Base-by-base conservation (phyloP, 2,113 vertebrate species). In the Alligator mississippiensis region DNA sequence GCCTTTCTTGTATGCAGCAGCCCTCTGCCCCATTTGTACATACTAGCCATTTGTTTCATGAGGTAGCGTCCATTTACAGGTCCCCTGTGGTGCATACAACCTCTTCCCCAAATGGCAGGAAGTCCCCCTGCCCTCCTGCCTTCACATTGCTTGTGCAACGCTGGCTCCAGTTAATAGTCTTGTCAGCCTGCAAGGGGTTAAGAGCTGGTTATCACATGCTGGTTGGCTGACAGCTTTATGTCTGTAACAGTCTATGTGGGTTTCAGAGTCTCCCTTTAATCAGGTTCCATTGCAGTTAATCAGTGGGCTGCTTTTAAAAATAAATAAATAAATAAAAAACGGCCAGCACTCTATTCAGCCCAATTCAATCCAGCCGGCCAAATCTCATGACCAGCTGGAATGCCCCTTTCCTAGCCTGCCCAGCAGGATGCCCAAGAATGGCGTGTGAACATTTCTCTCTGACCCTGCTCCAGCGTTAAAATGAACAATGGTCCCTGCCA, bases 341-440 rank as follows among this genome's bases (percentile, higher is more conserved):
- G 0, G 88, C 17, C 0, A 96, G 93, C 91, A 87, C 85, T 95
- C 97, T 96, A 97, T 96, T 97, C 97, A 98, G 91, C 81, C 90
- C 96, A 88, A 77, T 97, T 97, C 97, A 96, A 97, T 97, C 96
- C 97, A 95, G 93, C 97, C 94, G 92, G 97, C 97, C 98, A 98
- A 98, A 97, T 98, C 97, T 98, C 97, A 98, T 98, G 98, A 97
- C 98, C 95, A 96, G 98, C 97, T 97, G 96, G 96, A 96, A 96
- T 97, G 95, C 97, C 97, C 98, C 97, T 97, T 98, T 96, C 97
- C 98, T 97, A 95, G 96, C 82, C 70, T 98, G 97, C 98, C 97
- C 98, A 98, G 98, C 98, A 98, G 98, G 98, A 98, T 97, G 97
- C 98, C 97, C 97, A 94, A 95, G 93, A 97, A 98, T 98, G 97